Evolutionary conservation across 2,113 vertebrate species (phyloP).

Genomic region (Sciurus niger): DNA sequence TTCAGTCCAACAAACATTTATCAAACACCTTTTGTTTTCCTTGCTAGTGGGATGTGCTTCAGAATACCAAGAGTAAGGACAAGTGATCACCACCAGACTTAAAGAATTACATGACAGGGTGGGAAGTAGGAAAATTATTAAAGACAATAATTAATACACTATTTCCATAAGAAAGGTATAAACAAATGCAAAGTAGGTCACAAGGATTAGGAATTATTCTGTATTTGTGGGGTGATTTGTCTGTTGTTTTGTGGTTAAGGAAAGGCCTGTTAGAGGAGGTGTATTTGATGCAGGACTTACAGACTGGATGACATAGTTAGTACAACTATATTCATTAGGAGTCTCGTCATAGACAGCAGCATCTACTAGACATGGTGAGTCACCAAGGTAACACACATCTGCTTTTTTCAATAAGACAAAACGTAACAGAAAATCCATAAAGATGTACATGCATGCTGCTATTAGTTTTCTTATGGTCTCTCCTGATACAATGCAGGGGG

Average conservation of each 20-base stretch:
- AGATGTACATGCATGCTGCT: not conserved
- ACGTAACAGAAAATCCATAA: not conserved
- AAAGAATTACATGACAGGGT: not conserved
- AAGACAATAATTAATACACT: not conserved
- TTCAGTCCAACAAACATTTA: slow-evolving; percentile 49
- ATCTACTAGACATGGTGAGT: not conserved
- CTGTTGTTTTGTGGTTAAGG: not conserved
- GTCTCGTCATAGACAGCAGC: not conserved
- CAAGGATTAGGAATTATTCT: not conserved
- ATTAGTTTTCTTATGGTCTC: not conserved
- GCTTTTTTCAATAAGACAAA: not conserved
- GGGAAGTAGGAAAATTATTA: not conserved
- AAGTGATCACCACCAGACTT: not conserved
- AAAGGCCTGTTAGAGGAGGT: not conserved
- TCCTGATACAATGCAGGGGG: not conserved
- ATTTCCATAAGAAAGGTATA: not conserved
- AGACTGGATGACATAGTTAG: not conserved
- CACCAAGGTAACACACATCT: not conserved
- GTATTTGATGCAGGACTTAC: not conserved
- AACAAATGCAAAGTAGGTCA: not conserved
- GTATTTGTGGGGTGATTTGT: not conserved
- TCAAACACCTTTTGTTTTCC: slow-evolving; percentile 5
- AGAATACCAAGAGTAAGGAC: not conserved
- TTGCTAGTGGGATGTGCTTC: slow-evolving; percentile 9
- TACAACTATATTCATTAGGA: not conserved